Percentiles rank a stretch among this genome's conserved stretches.
These are phyloP conservation scores for Lasioglossum morio DNA, from an alignment of 2,888 invertebrate species.

Conservation along the genomic window DNA sequence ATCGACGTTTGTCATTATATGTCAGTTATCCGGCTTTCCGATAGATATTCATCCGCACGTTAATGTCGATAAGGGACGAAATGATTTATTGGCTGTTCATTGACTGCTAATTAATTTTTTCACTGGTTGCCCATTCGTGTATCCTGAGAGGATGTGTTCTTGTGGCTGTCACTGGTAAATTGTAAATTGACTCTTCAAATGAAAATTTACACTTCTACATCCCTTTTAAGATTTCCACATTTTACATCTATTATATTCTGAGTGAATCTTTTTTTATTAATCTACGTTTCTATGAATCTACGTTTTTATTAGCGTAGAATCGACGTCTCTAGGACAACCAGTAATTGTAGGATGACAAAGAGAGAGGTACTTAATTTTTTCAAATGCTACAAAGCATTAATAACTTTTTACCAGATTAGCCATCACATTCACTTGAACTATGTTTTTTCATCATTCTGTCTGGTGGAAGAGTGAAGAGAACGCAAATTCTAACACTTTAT, in stretches of 20 bases:
- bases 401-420: neutral
- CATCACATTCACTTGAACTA: neutral
- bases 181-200: neutral
- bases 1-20: neutral
- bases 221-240: too few species aligned
- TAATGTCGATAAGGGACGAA: neutral
- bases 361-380: neutral
- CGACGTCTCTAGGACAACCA: neutral
- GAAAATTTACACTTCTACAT: neutral
- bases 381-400: neutral
- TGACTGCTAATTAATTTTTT: neutral
- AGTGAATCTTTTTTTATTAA: neutral
- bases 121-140: neutral
- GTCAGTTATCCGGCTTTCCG: neutral
- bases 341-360: neutral
- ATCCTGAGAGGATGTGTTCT: neutral
- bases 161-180: neutral
- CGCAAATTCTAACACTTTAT: too few species aligned
- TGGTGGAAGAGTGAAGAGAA: too few species aligned
- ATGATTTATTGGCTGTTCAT: neutral
- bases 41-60: neutral
- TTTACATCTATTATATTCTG: neutral
- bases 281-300: too few species aligned
- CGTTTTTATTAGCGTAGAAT: neutral
- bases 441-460: too few species aligned